A percentile compares a stretch with the other conserved stretches of the same genome.
Conservation (phyloP, 2,113 vertebrate genomes). For the Geococcyx californianus region DNA sequence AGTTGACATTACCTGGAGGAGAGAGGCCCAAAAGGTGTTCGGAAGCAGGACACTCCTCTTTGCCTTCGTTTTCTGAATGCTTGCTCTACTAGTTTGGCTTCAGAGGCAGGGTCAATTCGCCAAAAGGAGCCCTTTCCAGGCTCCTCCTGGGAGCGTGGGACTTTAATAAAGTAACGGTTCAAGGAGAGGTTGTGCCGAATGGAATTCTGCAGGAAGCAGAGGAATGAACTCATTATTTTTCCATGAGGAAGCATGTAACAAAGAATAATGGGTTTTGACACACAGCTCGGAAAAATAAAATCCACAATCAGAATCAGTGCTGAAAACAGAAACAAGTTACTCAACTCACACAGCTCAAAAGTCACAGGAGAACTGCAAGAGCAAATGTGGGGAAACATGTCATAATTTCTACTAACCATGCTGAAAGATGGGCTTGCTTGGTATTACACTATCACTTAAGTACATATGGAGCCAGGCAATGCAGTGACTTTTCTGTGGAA, state of each 20-base stretch:
- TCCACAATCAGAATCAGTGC: not conserved
- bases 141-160: conserved; percentile 97
- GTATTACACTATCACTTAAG: not conserved
- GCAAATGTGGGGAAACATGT: not conserved
- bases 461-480: not conserved
- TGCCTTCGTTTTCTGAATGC: conserved; percentile 96
- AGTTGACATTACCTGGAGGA: conserved; percentile 86
- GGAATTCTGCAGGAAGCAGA: conserved; percentile 87
- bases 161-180: conserved; percentile 99
- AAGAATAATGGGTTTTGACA: not conserved
- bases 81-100: conserved; percentile 95
- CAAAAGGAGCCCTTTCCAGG: conserved; percentile 98
- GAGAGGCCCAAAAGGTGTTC: conserved; percentile 95
- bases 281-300: not conserved
- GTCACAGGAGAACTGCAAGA: not conserved
- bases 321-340: not conserved
- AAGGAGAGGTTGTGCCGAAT: conserved; percentile 98
- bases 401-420: not conserved
- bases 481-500: not conserved
- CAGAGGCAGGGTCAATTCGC: conserved; percentile 94
- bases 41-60: conserved; percentile 95
- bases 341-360: not conserved
- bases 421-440: not conserved
- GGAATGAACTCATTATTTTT: not conserved
- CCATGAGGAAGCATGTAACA: not conserved